phyloP scores from a whole-genome alignment of 2,797 vertebrate genomes.

The Gastrophryne carolinensis region DNA sequence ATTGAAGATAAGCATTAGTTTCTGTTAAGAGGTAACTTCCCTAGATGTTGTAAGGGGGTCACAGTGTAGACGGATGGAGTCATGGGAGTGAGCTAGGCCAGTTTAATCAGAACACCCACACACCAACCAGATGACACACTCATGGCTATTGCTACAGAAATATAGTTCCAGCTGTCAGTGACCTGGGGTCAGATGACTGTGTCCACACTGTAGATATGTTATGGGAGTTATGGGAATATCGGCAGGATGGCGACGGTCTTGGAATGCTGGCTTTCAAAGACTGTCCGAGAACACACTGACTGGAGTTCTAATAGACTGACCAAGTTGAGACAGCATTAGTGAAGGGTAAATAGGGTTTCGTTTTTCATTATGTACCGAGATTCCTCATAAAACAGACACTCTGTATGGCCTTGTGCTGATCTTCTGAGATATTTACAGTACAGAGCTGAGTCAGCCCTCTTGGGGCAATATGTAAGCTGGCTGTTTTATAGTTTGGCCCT shows the following conservation, averaged over 20 bases:
- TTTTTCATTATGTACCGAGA: not conserved
- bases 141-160: conserved; percentile 21
- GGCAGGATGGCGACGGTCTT: not conserved
- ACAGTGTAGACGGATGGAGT: conserved; percentile 21
- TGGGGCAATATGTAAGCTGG: not conserved
- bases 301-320: not conserved
- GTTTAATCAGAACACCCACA: conserved; percentile 1
- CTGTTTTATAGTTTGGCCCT: not conserved
- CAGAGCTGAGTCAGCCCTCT: not conserved
- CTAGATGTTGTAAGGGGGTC: conserved; percentile 29
- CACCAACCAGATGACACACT: conserved; percentile 15
- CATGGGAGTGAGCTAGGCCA: conserved; percentile 17
- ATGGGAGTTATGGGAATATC: conserved; percentile 1
- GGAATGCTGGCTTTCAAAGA: conserved; percentile 7
- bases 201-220: not conserved
- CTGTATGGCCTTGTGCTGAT: not conserved
- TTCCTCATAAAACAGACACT: not conserved
- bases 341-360: not conserved
- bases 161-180: conserved; percentile 7
- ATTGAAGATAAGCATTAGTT: conserved; percentile 3
- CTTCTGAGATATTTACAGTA: conserved; percentile 5
- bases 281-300: not conserved
- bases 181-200: conserved; percentile 8
- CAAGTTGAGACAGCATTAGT: not conserved
- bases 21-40: conserved; percentile 24